Evolutionary conservation across 2,113 vertebrate genomes (phyloP), one percentile per base, ranked within the genome.

Genomic region (Tenebrosternarchus preto): DNA sequence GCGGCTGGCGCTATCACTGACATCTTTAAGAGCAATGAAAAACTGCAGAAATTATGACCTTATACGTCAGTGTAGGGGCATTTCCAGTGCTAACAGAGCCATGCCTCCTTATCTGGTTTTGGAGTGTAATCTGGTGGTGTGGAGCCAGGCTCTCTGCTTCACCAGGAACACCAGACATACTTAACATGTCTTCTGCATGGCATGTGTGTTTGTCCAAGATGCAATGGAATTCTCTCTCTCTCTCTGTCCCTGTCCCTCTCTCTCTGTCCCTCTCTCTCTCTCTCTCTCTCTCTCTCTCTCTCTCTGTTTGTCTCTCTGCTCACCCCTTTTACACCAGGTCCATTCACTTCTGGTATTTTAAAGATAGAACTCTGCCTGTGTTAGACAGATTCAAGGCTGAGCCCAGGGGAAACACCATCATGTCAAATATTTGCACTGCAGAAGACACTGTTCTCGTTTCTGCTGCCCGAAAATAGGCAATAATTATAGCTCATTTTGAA

Each of bases 81-180:
- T 73, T 71, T 39, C 24, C 50, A 46, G 24, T 56, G 31, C 50
- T 57, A 67, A 73, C 27, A 56, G 57, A 81, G 73, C 68, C 50
- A 64, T 66, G 70, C 46, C 53, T 25, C 22, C 78, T 73, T 77
- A 80, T 84, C 70, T 69, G 33, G 31, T 3, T 43, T 80, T 60
- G 55, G 50, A 36, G 36, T 50, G n/a, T 50, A 39, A 81, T 55
- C 31, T 80, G 66, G 27, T 76, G 56, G 64, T 76, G 55, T 73
- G 69, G 61, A 78, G 76, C 73, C 66, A 60, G 22, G 16, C 27
- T 77, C 60, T 73, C 55, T 43, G 60, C 46, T 39, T 17, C 15
- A n/a, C 36, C 55, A 61, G 60, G 50, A 55, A 80, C 69, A 66
- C 55, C n/a, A 60, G 61, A 56, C 59, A 33, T 76, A 59, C 8